A percentile compares a stretch with the other conserved stretches of the same genome.
phyloP scores from a whole-genome alignment of 2,888 invertebrate genomes.

The Dryobota labecula region DNA sequence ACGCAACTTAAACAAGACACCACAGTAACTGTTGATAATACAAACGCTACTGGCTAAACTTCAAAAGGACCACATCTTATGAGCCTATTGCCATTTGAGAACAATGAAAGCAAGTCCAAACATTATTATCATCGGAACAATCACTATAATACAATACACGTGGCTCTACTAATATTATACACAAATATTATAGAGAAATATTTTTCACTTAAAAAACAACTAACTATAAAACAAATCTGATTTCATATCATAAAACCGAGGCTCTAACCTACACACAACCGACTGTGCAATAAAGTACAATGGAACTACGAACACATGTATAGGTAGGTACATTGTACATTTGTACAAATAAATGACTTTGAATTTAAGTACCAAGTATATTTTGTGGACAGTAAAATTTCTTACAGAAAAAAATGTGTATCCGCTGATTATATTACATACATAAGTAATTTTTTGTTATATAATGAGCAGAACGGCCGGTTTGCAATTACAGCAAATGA shows the following conservation, averaged over 20 bases:
- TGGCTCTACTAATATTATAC: constrained; percentile 35
- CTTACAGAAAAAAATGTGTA: constrained; percentile 58
- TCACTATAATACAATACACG: constrained; percentile 51
- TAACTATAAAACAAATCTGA: constrained; percentile 16
- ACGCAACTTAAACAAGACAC: constrained; percentile 28
- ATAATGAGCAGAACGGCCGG: constrained; percentile 27
- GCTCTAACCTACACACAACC: constrained; percentile 49
- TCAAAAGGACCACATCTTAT: constrained; percentile 46
- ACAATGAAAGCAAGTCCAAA: constrained; percentile 62
- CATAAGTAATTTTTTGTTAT: constrained; percentile 20
- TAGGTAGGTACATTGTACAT: constrained; percentile 50
- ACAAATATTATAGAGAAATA: constrained; percentile 41
- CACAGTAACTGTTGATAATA: constrained; percentile 34
- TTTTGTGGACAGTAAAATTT: constrained; percentile 59
- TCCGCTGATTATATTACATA: constrained; percentile 55
- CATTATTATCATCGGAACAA: constrained; percentile 61
- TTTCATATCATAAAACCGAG: constrained; percentile 30
- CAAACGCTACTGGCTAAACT: constrained; percentile 43
- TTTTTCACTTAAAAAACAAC: constrained; percentile 51
- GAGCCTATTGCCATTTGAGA: constrained; percentile 50
- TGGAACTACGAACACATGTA: constrained; percentile 41
- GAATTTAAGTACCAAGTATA: constrained; percentile 32
- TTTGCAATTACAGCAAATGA: constrained; percentile 42
- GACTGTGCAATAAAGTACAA: constrained; percentile 43
- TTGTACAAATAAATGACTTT: constrained; percentile 64